Evolutionary conservation across 1,140 invertebrate genomes (phyloP).

Genomic region (Conus ventricosus): DNA sequence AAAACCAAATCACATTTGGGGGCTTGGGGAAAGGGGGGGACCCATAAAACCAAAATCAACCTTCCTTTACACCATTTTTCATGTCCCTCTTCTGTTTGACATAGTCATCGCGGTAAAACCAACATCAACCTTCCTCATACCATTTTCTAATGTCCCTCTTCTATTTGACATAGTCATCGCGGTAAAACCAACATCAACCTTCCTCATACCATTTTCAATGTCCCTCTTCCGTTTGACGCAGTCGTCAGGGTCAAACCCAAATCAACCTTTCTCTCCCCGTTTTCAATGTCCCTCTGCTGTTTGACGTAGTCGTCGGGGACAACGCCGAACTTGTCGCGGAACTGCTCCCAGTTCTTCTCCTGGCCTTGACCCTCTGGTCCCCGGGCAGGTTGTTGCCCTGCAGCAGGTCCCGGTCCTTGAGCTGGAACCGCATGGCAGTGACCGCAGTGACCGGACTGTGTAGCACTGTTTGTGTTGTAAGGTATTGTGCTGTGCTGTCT

Average conservation of each 20-base stretch:
- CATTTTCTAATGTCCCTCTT: conserved; percentile 39
- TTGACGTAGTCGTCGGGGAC: conserved; percentile 49
- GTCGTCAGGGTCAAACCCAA: background rate
- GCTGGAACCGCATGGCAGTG: background rate
- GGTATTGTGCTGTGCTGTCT: no score
- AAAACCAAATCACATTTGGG: no score
- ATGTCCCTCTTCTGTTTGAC: no score
- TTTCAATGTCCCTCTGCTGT: conserved; percentile 41
- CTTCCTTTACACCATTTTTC: no score
- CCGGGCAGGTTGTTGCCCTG: conserved; percentile 31
- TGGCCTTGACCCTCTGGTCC: conserved; percentile 16
- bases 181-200: no score
- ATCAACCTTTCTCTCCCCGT: conserved; percentile 30
- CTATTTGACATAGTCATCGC: conserved; percentile 52
- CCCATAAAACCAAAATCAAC: no score
- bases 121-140: conserved; percentile 1
- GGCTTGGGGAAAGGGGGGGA: no score
- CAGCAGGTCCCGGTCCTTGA: conserved; percentile 31
- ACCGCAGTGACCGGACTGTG: no score
- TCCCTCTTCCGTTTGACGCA: no score
- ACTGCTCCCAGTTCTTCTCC: conserved; percentile 33
- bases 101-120: no score
- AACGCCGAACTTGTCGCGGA: conserved; percentile 23
- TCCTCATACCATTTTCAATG: no score
- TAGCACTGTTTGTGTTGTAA: no score